Percentiles rank a stretch among this genome's conserved stretches.
phyloP scores from a whole-genome alignment of 1,140 invertebrate genomes.

The Dendroctonus valens region DNA sequence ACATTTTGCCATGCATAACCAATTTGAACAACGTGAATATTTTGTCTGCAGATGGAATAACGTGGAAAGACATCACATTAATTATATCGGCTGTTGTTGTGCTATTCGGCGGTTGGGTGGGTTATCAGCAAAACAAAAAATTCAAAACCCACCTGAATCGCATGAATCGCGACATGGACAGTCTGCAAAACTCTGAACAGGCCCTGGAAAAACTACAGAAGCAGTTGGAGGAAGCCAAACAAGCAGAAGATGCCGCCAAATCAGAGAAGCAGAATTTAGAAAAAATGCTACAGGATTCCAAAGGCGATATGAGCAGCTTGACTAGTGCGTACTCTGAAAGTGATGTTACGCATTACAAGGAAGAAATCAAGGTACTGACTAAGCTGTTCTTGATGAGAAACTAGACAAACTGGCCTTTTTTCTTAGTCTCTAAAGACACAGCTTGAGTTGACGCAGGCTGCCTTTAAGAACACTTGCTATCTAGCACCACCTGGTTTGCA shows the following conservation, averaged over 20 bases:
- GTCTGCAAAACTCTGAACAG: constrained; percentile 84
- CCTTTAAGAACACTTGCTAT: constrained; percentile 85
- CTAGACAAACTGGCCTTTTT: neutral
- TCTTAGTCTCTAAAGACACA: constrained; percentile 72
- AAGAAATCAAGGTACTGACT: constrained; percentile 70
- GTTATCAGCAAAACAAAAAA: constrained; percentile 82
- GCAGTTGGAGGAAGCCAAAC: constrained; percentile 58
- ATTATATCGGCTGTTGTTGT: constrained; percentile 79
- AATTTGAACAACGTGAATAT: constrained; percentile 1
- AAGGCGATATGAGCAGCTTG: constrained; percentile 58
- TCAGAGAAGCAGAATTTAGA: constrained; percentile 82
- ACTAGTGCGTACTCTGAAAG: constrained; percentile 74
- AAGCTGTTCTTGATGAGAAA: neutral
- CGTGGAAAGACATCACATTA: constrained; percentile 85
- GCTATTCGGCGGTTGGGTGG: constrained; percentile 86
- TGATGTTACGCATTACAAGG: constrained; percentile 78
- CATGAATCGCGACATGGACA: constrained; percentile 93
- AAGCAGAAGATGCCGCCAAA: constrained; percentile 69
- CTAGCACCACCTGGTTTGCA: constrained; percentile 83
- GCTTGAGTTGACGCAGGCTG: constrained; percentile 80
- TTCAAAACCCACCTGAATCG: constrained; percentile 80
- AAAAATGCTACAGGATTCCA: constrained; percentile 69
- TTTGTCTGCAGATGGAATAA: constrained; percentile 63
- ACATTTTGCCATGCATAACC: no score
- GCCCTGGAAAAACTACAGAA: constrained; percentile 82